Conservation (phyloP, 2,797 vertebrate species). For the Erethizon dorsatum region DNA sequence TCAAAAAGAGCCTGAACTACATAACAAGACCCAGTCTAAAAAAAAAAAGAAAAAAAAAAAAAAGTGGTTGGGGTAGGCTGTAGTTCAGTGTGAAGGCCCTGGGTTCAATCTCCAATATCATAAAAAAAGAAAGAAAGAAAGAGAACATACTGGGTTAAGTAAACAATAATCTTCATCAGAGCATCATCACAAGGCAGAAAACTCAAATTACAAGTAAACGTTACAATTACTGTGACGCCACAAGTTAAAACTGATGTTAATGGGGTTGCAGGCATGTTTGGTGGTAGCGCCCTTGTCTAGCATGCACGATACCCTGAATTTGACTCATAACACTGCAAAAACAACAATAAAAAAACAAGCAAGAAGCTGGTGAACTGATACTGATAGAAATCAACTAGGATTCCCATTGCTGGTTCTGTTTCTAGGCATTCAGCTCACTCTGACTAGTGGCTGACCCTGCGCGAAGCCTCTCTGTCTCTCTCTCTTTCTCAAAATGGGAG, state of each 20-base stretch:
- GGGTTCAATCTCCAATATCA: not conserved
- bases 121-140: not conserved
- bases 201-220: not conserved
- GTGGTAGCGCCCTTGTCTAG: not conserved
- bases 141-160: not conserved
- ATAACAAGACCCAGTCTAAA: not conserved
- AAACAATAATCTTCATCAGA: slow-evolving; percentile 20
- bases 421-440: not conserved
- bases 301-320: not conserved
- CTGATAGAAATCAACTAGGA: not conserved
- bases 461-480: not conserved
- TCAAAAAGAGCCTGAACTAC: not conserved
- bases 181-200: not conserved
- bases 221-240: not conserved
- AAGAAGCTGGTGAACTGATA: not conserved
- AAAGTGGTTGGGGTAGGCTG: not conserved
- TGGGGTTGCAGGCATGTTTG: not conserved
- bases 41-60: not conserved
- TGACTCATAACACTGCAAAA: too few relatives aligned
- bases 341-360: not conserved
- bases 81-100: not conserved
- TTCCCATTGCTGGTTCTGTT: not conserved
- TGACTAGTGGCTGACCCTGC: not conserved
- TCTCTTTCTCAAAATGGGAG: not conserved
- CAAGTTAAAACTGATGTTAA: not conserved